Evolutionary conservation across 1,140 invertebrate genomes (phyloP), one percentile per base, ranked within the genome.

Genomic region (Condylostylus longicornis): DNA sequence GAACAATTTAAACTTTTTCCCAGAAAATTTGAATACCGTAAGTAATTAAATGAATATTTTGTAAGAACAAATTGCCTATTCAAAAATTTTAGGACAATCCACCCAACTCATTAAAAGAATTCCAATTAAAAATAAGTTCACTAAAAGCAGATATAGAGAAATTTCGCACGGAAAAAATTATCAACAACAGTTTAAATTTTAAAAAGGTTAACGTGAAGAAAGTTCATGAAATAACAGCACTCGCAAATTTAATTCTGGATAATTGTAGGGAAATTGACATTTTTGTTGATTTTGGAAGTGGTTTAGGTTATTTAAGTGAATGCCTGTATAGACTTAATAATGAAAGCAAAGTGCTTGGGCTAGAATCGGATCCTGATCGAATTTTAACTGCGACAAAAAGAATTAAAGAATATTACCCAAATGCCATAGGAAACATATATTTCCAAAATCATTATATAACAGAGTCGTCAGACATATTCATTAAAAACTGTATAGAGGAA

Each of bases 221-320:
- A 47, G 64, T 68, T 43, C 74, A 81, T 35, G 79, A 83, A 66
- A 76, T 82, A 38, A 37, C 67, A 9, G 53, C 67, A 42, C 58
- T 82, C 15, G 66, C 74, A 5, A 50, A 68, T 20, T 58, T 75
- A 39, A 67, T 82, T 21, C 51, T 69, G 35, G 37, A 58, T 10
- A 49, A 74, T 25, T 79, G 75, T 44, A 42, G 64, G 15, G 52
- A 61, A 8, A 65, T 73, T 45, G 47, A 64, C 40, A 61, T 70
- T n/a, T 65, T 86, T 29, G 62, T 88, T 5, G 85, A 88, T 64
- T 67, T 87, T 46, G 85, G 84, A n/a, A 71, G 77, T 27, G 85
- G 84, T 21, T 61, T 85, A 63, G 83, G 84, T n/a, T 84, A 89
- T 51, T 56, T 89, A 15, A 76, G 78, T 42, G 70, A 82, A 52